phyloP scores from a whole-genome alignment of 2,888 invertebrate species.

The Drosophila flavopinicola region DNA sequence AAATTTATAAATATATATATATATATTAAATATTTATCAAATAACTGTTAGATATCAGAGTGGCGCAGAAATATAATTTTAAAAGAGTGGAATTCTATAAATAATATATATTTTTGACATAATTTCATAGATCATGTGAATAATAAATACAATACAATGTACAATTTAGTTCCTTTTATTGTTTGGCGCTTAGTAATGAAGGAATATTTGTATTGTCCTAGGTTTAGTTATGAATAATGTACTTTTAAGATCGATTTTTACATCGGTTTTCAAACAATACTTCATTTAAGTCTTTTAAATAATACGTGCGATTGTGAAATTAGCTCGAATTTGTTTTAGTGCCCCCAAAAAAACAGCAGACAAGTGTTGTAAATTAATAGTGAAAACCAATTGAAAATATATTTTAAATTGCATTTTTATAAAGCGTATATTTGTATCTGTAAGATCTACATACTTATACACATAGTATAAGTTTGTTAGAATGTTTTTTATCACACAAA shows the following conservation, averaged over 20 bases:
- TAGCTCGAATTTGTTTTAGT: constrained; percentile 69
- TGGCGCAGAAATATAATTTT: constrained; percentile 22
- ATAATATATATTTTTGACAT: constrained; percentile 49
- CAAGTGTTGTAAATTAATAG: constrained; percentile 34
- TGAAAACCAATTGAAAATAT: constrained; percentile 39
- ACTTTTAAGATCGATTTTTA: constrained; percentile 26
- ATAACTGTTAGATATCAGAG: constrained; percentile 14
- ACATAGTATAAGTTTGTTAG: constrained; percentile 54
- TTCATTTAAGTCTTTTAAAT: constrained; percentile 55
- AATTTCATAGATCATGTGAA: constrained; percentile 30
- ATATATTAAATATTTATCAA: constrained; percentile 34
- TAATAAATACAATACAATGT: constrained; percentile 24
- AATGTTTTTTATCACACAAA: constrained; percentile 53
- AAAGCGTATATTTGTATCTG: constrained; percentile 54
- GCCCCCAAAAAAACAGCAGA: constrained; percentile 35
- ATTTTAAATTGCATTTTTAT: constrained; percentile 73
- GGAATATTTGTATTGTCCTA: constrained; percentile 21
- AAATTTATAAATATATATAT: constrained; percentile 43
- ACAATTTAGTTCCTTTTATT: constrained; percentile 47
- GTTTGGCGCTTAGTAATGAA: constrained; percentile 38
- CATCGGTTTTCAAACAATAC: constrained; percentile 19
- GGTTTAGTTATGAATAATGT: constrained; percentile 17
- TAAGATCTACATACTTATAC: constrained; percentile 39
- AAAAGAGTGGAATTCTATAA: constrained; percentile 32
- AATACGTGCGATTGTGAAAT: constrained; percentile 40